These are phyloP conservation scores for Lasioglossum pauxillum DNA, from an alignment of 2,888 invertebrate genomes.

Conservation along the genomic window DNA sequence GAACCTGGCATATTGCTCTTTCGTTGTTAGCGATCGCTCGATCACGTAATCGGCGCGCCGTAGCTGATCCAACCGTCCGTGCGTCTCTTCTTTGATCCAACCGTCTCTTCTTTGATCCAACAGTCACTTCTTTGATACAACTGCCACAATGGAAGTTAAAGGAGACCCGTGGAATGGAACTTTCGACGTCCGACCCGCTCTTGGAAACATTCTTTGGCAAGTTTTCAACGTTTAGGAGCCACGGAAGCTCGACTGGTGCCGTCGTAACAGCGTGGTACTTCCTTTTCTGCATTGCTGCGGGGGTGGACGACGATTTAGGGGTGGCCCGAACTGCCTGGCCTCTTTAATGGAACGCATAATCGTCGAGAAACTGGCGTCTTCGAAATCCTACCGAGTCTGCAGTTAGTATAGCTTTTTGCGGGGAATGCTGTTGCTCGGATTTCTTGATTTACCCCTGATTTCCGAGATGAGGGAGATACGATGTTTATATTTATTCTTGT, in stretches of 20 bases:
- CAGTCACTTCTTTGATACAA: background rate
- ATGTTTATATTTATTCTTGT: too few relatives aligned
- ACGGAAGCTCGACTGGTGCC: background rate
- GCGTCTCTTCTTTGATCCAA: background rate
- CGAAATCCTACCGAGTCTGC: background rate
- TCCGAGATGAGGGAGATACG: too few relatives aligned
- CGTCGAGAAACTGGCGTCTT: background rate
- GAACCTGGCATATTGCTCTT: background rate
- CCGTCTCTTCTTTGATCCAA: background rate
- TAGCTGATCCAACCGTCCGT: background rate
- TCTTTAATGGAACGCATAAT: background rate
- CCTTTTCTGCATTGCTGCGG: slow-evolving; percentile 4
- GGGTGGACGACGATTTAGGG: background rate
- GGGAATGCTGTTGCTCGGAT: too few relatives aligned
- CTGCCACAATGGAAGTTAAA: background rate
- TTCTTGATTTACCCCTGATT: too few relatives aligned
- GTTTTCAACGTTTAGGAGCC: background rate
- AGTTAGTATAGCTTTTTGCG: background rate
- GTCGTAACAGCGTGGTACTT: background rate
- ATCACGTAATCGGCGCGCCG: slow-evolving; percentile 6
- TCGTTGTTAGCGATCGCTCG: background rate
- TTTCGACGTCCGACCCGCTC: background rate
- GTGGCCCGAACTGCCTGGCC: background rate
- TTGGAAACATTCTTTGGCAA: slow-evolving; percentile 8
- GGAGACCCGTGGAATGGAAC: background rate